phyloP scores from a whole-genome alignment of 2,113 vertebrate genomes.

The Oryzias celebensis region DNA sequence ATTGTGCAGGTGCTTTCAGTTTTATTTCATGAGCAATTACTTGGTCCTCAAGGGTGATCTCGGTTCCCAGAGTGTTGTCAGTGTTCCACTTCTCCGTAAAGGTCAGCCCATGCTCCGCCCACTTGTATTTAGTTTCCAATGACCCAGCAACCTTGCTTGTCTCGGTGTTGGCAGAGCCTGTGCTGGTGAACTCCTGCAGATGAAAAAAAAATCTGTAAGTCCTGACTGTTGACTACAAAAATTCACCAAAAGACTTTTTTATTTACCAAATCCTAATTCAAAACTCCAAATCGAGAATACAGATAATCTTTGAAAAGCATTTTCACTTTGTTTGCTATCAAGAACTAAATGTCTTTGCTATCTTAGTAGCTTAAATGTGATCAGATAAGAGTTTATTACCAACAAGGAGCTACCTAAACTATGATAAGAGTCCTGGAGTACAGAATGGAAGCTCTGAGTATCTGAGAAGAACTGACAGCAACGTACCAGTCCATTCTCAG shows the following conservation, averaged over 20 bases:
- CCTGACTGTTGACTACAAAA: too few relatives aligned
- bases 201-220: background rate
- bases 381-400: slow-evolving; percentile 18
- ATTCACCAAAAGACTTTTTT: too few relatives aligned
- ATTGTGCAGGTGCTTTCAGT: too few relatives aligned
- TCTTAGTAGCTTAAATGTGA: background rate
- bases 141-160: slow-evolving; percentile 93
- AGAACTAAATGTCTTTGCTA: background rate
- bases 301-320: too few relatives aligned
- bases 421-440: slow-evolving; percentile 15
- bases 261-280: too few relatives aligned
- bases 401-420: slow-evolving; percentile 26
- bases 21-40: slow-evolving; percentile 4
- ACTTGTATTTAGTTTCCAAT: slow-evolving; percentile 96
- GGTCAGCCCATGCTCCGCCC: slow-evolving; percentile 91
- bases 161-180: slow-evolving; percentile 93
- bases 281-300: too few relatives aligned
- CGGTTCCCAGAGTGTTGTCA: slow-evolving; percentile 93
- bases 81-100: slow-evolving; percentile 99
- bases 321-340: background rate
- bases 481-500: slow-evolving; percentile 97
- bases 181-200: slow-evolving; percentile 93
- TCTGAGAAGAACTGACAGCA: slow-evolving; percentile 15
- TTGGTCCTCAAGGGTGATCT: slow-evolving; percentile 87
- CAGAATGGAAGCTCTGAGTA: slow-evolving; percentile 9